phyloP scores from a whole-genome alignment of 1,140 invertebrate species.

The Drosophila equinoxialis region DNA sequence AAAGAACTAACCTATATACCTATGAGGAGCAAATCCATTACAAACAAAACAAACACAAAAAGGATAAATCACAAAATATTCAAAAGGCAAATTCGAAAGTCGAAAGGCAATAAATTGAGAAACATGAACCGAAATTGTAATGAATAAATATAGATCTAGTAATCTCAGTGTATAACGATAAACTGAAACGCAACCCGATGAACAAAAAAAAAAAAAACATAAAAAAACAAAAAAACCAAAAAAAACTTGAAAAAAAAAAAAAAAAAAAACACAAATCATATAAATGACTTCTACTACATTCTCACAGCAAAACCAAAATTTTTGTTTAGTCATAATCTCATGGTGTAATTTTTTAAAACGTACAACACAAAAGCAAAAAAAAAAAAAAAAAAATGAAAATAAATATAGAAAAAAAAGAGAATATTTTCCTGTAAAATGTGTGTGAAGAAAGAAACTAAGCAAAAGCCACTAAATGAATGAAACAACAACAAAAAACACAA shows the following conservation, averaged over 20 bases:
- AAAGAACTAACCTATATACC: conserved; percentile 44
- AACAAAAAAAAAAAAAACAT: conserved; percentile 34
- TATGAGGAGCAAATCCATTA: conserved; percentile 62
- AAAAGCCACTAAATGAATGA: conserved; percentile 8
- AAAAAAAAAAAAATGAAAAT: conserved; percentile 26
- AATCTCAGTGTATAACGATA: conserved; percentile 50
- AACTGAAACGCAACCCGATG: conserved; percentile 7
- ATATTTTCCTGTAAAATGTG: conserved; percentile 50
- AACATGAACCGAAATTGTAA: conserved; percentile 36
- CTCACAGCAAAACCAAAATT: conserved; percentile 71
- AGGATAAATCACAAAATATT: conserved; percentile 38
- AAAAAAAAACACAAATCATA: conserved; percentile 51
- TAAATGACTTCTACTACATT: conserved; percentile 76
- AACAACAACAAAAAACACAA: background rate
- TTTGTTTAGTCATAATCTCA: conserved; percentile 74
- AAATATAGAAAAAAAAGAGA: conserved; percentile 32
- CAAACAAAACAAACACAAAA: conserved; percentile 25
- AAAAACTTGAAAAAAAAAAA: conserved; percentile 20
- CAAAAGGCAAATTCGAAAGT: conserved; percentile 42
- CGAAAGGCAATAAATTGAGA: conserved; percentile 20
- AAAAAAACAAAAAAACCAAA: background rate
- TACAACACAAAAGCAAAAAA: conserved; percentile 7
- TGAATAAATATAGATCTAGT: conserved; percentile 66
- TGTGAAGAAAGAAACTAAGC: conserved; percentile 13
- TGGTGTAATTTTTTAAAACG: conserved; percentile 71